These are phyloP conservation scores for Danio kyathit DNA, from an alignment of 2,797 vertebrate genomes.

Conservation along the genomic window DNA sequence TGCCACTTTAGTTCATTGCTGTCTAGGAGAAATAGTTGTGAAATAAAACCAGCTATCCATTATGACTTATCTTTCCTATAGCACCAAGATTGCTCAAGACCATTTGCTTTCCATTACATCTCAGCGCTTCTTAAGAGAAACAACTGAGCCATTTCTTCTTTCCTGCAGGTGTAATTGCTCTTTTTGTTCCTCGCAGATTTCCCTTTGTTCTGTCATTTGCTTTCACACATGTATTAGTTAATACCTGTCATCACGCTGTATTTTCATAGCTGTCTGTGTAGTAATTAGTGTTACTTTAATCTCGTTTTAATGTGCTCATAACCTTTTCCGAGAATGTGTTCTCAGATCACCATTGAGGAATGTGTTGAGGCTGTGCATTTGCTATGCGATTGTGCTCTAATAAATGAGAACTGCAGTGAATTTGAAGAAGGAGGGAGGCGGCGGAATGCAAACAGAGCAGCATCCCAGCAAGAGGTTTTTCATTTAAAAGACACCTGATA, in stretches of 20 bases:
- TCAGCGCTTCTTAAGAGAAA: not conserved
- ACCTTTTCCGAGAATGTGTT: constrained; percentile 24
- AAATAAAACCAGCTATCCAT: not conserved
- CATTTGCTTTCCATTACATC: not conserved
- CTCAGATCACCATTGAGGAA: constrained; percentile 13
- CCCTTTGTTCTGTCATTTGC: constrained; percentile 29
- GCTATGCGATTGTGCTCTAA: constrained; percentile 2
- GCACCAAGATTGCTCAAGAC: not conserved
- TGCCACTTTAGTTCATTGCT: not conserved
- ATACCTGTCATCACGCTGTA: constrained; percentile 32
- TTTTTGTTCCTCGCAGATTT: constrained; percentile 5
- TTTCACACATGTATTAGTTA: constrained; percentile 28
- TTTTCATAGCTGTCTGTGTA: constrained; percentile 5
- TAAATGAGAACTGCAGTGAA: constrained; percentile 17
- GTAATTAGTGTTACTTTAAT: constrained; percentile 30
- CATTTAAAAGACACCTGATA: too few species aligned
- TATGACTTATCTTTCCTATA: not conserved
- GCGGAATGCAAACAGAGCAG: constrained; percentile 22
- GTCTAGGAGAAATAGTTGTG: not conserved
- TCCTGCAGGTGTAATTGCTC: not conserved
- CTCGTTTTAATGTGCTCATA: constrained; percentile 32
- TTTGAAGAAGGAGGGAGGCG: not conserved
- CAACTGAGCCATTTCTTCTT: not conserved
- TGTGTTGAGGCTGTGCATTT: not conserved
- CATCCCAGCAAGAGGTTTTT: too few species aligned